Conservation (phyloP, 2,113 vertebrate genomes). For the Struthidea cinerea region DNA sequence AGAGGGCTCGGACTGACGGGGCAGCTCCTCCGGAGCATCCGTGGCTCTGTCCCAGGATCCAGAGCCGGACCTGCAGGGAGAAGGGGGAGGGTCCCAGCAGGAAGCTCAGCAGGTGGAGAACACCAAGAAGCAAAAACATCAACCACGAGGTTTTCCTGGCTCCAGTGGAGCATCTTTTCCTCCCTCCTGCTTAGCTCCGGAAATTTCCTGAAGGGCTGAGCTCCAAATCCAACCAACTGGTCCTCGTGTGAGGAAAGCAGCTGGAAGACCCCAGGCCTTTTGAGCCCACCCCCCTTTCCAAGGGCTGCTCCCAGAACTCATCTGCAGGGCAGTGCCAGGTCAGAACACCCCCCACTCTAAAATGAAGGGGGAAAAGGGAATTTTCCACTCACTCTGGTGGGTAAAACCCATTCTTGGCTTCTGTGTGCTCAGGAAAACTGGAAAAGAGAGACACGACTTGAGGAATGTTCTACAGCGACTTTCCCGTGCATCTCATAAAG, state of each 20-base stretch:
- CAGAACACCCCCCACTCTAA: neutral
- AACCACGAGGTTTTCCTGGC: neutral
- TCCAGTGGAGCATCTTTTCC: neutral
- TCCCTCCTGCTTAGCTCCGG: neutral
- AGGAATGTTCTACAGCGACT: neutral
- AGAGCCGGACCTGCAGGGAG: neutral
- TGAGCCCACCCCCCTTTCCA: neutral
- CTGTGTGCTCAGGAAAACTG: neutral
- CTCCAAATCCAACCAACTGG: neutral
- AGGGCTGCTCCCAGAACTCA: neutral
- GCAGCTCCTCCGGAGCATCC: neutral
- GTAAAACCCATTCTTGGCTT: neutral
- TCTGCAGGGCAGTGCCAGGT: neutral
- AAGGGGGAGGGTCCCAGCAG: neutral
- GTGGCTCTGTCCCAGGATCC: neutral
- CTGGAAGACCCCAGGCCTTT: neutral
- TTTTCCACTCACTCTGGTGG: neutral
- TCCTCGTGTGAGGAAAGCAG: neutral
- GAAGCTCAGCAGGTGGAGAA: neutral
- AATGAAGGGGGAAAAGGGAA: neutral
- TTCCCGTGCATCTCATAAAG: neutral
- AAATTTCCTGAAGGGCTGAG: neutral
- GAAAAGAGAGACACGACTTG: neutral
- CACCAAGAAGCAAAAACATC: neutral
- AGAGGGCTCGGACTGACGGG: accelerated